phyloP scores from a whole-genome alignment of 2,113 vertebrate genomes.

The Brachyhypopomus occidentalis region DNA sequence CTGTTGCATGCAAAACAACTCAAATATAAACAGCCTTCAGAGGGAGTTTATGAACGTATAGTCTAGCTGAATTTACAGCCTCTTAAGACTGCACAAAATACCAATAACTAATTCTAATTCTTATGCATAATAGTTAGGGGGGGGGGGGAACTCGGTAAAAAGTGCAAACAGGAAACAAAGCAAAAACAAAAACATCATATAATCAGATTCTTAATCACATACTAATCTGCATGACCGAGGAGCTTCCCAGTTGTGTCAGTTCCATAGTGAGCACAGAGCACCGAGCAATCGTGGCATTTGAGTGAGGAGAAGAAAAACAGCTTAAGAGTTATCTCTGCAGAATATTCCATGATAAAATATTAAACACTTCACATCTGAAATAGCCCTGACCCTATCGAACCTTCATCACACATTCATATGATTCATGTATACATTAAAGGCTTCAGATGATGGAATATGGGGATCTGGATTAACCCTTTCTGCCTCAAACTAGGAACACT shows the following conservation, averaged over 20 bases:
- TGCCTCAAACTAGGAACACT: neutral
- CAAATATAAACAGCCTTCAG: slow-evolving; percentile 40
- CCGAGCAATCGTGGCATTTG: neutral
- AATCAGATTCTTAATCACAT: neutral
- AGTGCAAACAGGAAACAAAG: slow-evolving; percentile 25
- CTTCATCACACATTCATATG: slow-evolving; percentile 46
- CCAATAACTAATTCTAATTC: slow-evolving; percentile 43
- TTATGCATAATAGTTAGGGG: slow-evolving; percentile 33
- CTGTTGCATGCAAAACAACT: slow-evolving; percentile 34
- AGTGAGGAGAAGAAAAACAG: neutral
- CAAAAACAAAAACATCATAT: neutral
- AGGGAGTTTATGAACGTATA: slow-evolving; percentile 35
- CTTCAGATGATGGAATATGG: slow-evolving; percentile 28
- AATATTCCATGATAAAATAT: slow-evolving; percentile 46
- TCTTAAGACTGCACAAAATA: slow-evolving; percentile 35
- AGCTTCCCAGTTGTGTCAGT: too few relatives aligned
- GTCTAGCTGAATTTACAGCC: slow-evolving; percentile 37
- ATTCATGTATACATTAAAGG: slow-evolving; percentile 41
- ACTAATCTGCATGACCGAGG: neutral
- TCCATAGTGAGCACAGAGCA: neutral
- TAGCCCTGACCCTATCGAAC: slow-evolving; percentile 43
- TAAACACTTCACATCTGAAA: slow-evolving; percentile 36
- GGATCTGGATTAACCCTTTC: slow-evolving; percentile 40
- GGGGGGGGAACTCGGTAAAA: too few relatives aligned
- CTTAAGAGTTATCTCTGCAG: slow-evolving; percentile 25